Evolutionary conservation across 2,113 vertebrate genomes (phyloP).

Genomic region (Cephalopholis sonnerati): DNA sequence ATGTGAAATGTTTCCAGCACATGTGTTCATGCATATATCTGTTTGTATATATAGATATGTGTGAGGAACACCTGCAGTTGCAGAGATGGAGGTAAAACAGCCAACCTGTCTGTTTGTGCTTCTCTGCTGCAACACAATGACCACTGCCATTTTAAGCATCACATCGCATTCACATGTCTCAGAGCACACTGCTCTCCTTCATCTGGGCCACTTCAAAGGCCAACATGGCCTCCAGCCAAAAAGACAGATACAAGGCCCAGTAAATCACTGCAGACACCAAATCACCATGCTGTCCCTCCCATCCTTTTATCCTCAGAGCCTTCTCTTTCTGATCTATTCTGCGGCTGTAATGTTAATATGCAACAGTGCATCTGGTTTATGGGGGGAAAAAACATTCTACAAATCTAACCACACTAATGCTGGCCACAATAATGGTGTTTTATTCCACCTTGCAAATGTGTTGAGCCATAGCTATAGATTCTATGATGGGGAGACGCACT

Average conservation of each 20-base stretch:
- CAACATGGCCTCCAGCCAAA: constrained; percentile 53
- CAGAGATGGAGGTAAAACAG: background rate
- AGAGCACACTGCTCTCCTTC: constrained; percentile 52
- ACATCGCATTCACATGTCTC: constrained; percentile 59
- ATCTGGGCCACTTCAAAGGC: constrained; percentile 76
- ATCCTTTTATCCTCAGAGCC: constrained; percentile 55
- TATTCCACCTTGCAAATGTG: background rate
- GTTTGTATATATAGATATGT: background rate
- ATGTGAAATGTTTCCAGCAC: no score
- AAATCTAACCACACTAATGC: background rate
- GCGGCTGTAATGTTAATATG: constrained; percentile 31
- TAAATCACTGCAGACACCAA: constrained; percentile 62
- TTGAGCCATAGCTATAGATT: background rate
- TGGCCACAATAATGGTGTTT: background rate
- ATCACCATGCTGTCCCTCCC: constrained; percentile 36
- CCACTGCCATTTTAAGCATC: constrained; percentile 54
- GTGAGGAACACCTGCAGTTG: background rate
- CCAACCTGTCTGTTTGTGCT: background rate
- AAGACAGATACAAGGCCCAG: constrained; percentile 27
- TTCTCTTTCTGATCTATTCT: constrained; percentile 39
- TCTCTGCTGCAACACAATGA: constrained; percentile 45
- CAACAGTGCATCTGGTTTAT: constrained; percentile 33
- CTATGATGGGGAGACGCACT: no score
- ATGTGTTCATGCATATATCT: no score
- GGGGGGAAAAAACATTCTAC: background rate